phyloP scores from a whole-genome alignment of 2,888 invertebrate genomes.

The Lithodes maja region DNA sequence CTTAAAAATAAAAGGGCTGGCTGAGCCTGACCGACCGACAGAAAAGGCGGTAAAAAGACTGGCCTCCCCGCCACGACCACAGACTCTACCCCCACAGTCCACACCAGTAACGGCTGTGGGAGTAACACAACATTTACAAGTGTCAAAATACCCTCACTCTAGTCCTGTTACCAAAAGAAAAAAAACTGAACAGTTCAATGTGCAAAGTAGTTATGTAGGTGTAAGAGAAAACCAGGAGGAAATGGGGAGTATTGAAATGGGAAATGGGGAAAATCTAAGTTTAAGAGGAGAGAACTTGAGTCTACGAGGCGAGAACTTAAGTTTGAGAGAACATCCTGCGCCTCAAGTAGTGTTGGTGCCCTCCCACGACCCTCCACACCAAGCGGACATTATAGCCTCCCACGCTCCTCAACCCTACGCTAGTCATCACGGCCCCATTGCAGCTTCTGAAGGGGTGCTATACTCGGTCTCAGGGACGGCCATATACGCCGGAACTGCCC shows the following conservation, averaged over 20 bases:
- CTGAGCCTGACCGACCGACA: conserved; percentile 68
- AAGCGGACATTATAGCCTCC: conserved; percentile 46
- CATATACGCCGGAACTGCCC: conserved; percentile 65
- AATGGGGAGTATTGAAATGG: conserved; percentile 45
- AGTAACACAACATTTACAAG: conserved; percentile 58
- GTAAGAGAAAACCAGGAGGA: conserved; percentile 61
- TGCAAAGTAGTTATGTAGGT: conserved; percentile 61
- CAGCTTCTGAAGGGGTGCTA: conserved; percentile 61
- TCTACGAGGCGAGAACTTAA: conserved; percentile 53
- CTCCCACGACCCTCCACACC: conserved; percentile 58
- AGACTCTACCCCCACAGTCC: conserved; percentile 45
- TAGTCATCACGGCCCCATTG: conserved; percentile 67
- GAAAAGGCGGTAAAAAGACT: conserved; percentile 69
- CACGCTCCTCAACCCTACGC: conserved; percentile 60
- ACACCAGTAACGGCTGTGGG: conserved; percentile 42
- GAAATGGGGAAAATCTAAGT: conserved; percentile 56
- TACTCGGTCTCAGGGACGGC: conserved; percentile 70
- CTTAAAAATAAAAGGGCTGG: conserved; percentile 70
- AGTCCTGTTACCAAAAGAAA: conserved; percentile 70
- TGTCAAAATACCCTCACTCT: conserved; percentile 67
- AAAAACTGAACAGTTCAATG: conserved; percentile 64
- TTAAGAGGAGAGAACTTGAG: conserved; percentile 57
- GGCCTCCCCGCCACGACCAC: conserved; percentile 63
- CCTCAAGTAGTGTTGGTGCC: conserved; percentile 69
- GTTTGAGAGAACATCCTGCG: conserved; percentile 51